These are phyloP conservation scores for Drosophila kanapiae DNA, from an alignment of 1,140 invertebrate species.

Conservation along the genomic window DNA sequence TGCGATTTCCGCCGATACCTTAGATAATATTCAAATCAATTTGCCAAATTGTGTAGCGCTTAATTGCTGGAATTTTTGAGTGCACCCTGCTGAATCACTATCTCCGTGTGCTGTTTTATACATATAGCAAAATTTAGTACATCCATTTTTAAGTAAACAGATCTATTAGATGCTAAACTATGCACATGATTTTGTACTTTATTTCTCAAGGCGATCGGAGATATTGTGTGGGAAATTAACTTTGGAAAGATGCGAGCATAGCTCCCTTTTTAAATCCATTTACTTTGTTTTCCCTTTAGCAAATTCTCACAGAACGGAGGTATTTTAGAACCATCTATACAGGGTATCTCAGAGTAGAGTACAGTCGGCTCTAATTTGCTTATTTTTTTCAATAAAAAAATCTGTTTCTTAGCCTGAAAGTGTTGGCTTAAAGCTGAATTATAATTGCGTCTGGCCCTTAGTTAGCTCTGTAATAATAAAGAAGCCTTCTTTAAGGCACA, in stretches of 20 bases:
- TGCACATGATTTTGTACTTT: neutral
- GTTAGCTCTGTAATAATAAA: neutral
- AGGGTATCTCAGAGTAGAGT: neutral
- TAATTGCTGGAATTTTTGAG: too few species aligned
- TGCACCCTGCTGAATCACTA: neutral
- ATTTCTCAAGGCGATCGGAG: neutral
- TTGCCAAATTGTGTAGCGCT: neutral
- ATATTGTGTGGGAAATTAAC: neutral
- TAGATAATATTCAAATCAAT: neutral
- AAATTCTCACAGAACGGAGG: neutral
- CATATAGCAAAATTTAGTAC: neutral
- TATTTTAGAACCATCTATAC: neutral
- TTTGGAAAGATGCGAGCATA: too few species aligned
- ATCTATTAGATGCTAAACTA: neutral
- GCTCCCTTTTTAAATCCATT: too few species aligned
- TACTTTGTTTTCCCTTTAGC: neutral
- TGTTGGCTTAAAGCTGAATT: neutral
- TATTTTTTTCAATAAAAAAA: neutral
- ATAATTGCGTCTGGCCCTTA: too few species aligned
- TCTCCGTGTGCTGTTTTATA: neutral
- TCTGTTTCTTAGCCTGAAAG: neutral
- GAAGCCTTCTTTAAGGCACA: neutral
- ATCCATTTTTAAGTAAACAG: neutral
- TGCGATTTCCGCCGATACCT: constrained; percentile 4
- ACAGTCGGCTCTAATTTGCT: neutral